Evolutionary conservation across 2,888 invertebrate species (phyloP).

Genomic region (Xanthia togata): DNA sequence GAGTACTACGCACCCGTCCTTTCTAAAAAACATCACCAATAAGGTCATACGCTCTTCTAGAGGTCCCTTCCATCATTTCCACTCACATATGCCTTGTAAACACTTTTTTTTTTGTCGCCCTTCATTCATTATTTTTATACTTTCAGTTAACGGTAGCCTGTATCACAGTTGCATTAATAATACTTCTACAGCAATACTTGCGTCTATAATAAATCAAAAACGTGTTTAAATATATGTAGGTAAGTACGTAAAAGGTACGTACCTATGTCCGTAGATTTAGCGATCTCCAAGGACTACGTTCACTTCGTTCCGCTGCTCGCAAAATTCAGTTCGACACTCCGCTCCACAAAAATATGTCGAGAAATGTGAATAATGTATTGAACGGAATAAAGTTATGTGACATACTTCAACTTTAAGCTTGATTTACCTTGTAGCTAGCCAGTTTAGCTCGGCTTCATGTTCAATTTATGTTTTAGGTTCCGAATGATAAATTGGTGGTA

Average conservation of each 20-base stretch:
- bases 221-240: conserved; percentile 31
- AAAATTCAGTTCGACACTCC: conserved; percentile 62
- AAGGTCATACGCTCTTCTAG: neutral
- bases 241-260: conserved; percentile 28
- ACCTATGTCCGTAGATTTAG: conserved; percentile 55
- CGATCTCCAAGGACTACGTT: conserved; percentile 58
- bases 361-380: conserved; percentile 64
- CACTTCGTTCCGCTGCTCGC: conserved; percentile 47
- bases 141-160: neutral
- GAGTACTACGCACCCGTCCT: neutral
- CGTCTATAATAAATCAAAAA: conserved; percentile 45
- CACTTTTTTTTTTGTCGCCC: neutral
- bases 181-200: conserved; percentile 9
- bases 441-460: conserved; percentile 33
- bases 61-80: neutral
- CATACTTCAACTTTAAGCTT: conserved; percentile 62
- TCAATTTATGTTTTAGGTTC: conserved; percentile 51
- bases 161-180: neutral
- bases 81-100: neutral
- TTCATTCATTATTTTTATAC: neutral
- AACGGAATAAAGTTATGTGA: conserved; percentile 57
- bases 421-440: conserved; percentile 45
- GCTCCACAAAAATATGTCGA: conserved; percentile 60
- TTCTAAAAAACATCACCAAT: neutral
- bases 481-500: conserved; percentile 36